A percentile compares a stretch with the other conserved stretches of the same genome.
Evolutionary conservation across 2,888 invertebrate species (phyloP).

Genomic region (Parnassius smintheus): DNA sequence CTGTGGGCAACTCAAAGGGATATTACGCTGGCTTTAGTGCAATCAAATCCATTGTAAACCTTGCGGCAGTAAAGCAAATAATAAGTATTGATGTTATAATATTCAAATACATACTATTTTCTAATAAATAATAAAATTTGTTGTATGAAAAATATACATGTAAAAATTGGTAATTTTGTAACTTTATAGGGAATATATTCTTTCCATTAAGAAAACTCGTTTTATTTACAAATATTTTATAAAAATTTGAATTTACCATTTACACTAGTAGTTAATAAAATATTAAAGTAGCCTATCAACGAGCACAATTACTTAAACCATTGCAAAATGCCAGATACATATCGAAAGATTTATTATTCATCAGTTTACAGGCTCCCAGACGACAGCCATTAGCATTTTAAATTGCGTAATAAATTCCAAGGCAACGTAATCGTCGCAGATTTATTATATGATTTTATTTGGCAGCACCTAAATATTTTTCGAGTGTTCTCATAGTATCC

Average conservation of each 20-base stretch:
- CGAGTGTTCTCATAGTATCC: no score
- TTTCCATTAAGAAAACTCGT: no score
- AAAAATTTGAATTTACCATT: no score
- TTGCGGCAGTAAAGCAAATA: slow-evolving; percentile 12
- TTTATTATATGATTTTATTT: neutral
- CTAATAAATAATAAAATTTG: neutral
- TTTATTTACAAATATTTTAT: no score
- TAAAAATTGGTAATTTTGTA: no score
- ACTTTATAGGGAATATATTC: no score
- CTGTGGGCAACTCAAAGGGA: slow-evolving; percentile 20
- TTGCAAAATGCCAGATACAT: slow-evolving; percentile 51
- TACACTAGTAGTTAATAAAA: neutral
- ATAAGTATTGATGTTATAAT: slow-evolving; percentile 19
- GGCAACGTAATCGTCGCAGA: slow-evolving; percentile 10
- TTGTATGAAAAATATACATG: no score
- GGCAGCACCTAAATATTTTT: slow-evolving; percentile 6
- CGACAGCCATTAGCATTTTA: slow-evolving; percentile 73
- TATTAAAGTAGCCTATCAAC: slow-evolving; percentile 23
- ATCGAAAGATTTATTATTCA: slow-evolving; percentile 69
- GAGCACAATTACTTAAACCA: slow-evolving; percentile 40
- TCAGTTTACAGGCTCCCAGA: slow-evolving; percentile 54
- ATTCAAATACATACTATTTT: slow-evolving; percentile 17
- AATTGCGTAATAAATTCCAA: slow-evolving; percentile 66
- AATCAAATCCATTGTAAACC: slow-evolving; percentile 18
- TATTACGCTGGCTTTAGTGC: slow-evolving; percentile 18